Conservation (phyloP, 2,888 invertebrate species). For the Carpatolechia fugitivella region DNA sequence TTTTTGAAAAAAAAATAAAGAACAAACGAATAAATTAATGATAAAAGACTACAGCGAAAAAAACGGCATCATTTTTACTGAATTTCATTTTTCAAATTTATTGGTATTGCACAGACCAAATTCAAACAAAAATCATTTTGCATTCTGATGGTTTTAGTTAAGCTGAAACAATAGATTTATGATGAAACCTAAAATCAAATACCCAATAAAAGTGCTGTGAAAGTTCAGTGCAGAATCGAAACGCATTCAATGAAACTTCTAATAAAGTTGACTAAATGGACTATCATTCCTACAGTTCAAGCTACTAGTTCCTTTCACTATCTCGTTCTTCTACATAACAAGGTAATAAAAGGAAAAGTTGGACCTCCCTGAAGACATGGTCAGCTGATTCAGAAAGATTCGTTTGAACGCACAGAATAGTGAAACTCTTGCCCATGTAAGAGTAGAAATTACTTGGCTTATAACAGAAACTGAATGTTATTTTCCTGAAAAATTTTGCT, state of each 20-base stretch:
- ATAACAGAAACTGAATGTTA: background rate
- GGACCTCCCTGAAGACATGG: slow-evolving; percentile 31
- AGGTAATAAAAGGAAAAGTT: slow-evolving; percentile 55
- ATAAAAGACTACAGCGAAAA: no score
- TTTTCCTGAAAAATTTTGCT: background rate
- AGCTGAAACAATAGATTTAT: no score
- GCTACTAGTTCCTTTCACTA: slow-evolving; percentile 33
- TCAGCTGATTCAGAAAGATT: slow-evolving; percentile 38
- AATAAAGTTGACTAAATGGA: slow-evolving; percentile 10
- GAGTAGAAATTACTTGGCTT: background rate
- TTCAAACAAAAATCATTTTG: no score
- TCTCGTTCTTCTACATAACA: slow-evolving; percentile 46
- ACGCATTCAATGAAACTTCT: slow-evolving; percentile 6
- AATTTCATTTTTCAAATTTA: no score
- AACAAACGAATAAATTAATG: no score
- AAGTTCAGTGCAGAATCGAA: background rate
- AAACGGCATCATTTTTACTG: no score
- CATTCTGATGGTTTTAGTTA: no score
- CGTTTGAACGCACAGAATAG: slow-evolving; percentile 22
- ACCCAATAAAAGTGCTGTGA: background rate
- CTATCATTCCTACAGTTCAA: slow-evolving; percentile 30
- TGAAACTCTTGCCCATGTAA: background rate
- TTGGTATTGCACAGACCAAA: no score
- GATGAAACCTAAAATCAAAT: no score
- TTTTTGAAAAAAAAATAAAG: no score